Base-by-base conservation (phyloP, 2,797 vertebrate genomes). In the Mallotus villosus region DNA sequence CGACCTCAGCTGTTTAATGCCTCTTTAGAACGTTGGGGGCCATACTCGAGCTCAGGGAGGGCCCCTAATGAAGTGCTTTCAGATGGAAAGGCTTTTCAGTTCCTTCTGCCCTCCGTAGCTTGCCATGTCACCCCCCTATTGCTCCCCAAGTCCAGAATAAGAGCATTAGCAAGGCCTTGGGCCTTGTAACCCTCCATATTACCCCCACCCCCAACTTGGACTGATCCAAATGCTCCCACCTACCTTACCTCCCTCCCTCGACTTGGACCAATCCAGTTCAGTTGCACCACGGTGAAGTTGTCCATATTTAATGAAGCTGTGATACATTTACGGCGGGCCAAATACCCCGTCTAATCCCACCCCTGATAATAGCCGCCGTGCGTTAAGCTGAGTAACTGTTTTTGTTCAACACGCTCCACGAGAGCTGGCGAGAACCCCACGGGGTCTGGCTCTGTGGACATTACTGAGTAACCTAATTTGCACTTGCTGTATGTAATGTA, bases 381-480 rank as follows among this genome's bases (percentile, higher is more conserved):
- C 73, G 67, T 78, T 81, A 82, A 78, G 85, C 86, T 82, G 81
- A 76, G 85, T 87, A 89, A 88, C 84, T 89, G 88, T 89, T 91
- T 83, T 89, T 86, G 87, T 90, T 88, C 89, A 86, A 84, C 81
- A 77, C 80, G 83, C 82, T 84, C 77, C 78, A 77, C 37, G 63
- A 82, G 85, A 74, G 64, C 76, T 81, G 85, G 80, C 82, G 68
- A 59, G 71, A 82, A 85, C 82, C 87, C 86, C 73, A 72, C 58
- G 24, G 82, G 84, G 83, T 76, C 73, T 79, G 62, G 77, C 85
- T 78, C 76, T 77, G 78, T 87, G 88, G 87, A 82, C 83, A 89
- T 87, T 90, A 87, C 83, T 84, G 85, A 81, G 68, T 91, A 89
- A 91, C 90, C 87, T 91, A 90, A 92, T 93, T 91, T 92, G 85